Evolutionary conservation across 2,113 vertebrate genomes (phyloP).

Genomic region (Rana temporaria): DNA sequence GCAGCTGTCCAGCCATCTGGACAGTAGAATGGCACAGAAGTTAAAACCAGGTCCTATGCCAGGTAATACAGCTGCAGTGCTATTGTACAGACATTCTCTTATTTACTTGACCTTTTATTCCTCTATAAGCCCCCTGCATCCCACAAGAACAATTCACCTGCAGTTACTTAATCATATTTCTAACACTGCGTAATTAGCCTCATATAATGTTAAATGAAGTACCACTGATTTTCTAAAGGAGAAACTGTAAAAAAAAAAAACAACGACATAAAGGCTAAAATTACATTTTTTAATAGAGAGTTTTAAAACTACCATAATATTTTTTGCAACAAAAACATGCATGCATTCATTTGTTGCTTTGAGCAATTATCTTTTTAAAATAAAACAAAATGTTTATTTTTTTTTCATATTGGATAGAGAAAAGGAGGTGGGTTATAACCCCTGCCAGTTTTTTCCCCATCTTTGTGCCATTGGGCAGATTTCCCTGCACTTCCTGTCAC

Average conservation of each 20-base stretch:
- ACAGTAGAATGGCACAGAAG: neutral
- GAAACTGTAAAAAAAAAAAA: neutral
- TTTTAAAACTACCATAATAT: too few species aligned
- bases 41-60: slow-evolving; percentile 13
- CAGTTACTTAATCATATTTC: slow-evolving; percentile 7
- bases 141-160: slow-evolving; percentile 21
- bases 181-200: neutral
- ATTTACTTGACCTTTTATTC: slow-evolving; percentile 32
- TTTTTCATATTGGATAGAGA: too few species aligned
- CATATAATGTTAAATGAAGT: neutral
- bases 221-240: slow-evolving; percentile 2
- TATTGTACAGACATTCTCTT: slow-evolving; percentile 22
- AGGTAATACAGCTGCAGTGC: slow-evolving; percentile 22
- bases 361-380: too few species aligned
- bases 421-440: too few species aligned
- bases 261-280: too few species aligned
- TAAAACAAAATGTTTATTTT: too few species aligned
- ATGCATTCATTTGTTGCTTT: too few species aligned
- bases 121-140: slow-evolving; percentile 3
- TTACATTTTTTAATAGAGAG: too few species aligned
- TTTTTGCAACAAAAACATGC: too few species aligned
- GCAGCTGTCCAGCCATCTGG: slow-evolving; percentile 36
- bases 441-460: too few species aligned
- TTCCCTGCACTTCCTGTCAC: too few species aligned
- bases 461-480: too few species aligned